phyloP scores from a whole-genome alignment of 1,140 invertebrate genomes.

The Papilio xuthus region DNA sequence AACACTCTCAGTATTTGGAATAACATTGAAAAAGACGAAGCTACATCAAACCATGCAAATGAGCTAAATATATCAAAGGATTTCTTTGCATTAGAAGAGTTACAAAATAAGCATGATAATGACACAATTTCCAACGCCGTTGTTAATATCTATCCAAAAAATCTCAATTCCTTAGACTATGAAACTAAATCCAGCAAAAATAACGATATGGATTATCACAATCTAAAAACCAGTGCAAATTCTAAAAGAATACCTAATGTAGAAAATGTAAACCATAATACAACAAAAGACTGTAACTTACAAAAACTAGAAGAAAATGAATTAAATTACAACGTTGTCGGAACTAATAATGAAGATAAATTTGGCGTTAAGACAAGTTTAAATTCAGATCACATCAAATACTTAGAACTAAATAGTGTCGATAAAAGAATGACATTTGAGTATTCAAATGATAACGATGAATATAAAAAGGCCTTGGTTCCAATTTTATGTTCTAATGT shows the following conservation, averaged over 20 bases:
- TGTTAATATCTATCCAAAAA: too few species aligned
- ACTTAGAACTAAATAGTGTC: not conserved
- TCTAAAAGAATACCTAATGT: not conserved
- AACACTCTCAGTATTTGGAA: not conserved
- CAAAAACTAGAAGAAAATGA: not conserved
- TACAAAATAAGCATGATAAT: not conserved
- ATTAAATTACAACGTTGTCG: too few species aligned
- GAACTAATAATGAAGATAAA: not conserved
- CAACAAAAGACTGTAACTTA: not conserved
- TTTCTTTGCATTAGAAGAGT: not conserved
- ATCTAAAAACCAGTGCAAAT: not conserved
- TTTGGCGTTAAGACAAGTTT: not conserved
- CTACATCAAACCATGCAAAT: not conserved
- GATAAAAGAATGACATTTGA: not conserved
- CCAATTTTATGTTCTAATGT: not conserved
- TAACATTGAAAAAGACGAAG: not conserved
- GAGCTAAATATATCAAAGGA: not conserved
- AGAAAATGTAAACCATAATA: not conserved
- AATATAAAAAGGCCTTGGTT: not conserved
- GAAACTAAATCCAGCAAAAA: not conserved
- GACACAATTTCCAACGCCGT: not conserved
- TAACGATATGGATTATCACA: not conserved
- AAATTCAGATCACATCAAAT: not conserved
- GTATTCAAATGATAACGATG: not conserved
- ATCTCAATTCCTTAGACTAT: too few species aligned